Evolutionary conservation across 2,888 invertebrate genomes (phyloP).

Genomic region (Thecophora atra): DNA sequence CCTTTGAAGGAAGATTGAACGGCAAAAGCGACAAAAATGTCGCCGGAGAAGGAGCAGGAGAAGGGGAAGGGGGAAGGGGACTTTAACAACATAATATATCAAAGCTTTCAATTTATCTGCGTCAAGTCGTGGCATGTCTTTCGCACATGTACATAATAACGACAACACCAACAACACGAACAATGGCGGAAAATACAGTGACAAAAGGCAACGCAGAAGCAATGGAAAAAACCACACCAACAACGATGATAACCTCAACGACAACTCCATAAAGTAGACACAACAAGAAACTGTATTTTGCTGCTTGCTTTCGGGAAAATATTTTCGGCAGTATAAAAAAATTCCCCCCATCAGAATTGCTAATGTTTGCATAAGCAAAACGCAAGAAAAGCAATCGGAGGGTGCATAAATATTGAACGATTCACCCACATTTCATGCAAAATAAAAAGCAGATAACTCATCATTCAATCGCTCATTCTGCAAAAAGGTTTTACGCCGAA

Average conservation of each 20-base stretch:
- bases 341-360: neutral
- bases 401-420: too few relatives aligned
- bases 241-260: neutral
- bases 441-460: too few relatives aligned
- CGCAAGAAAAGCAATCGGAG: neutral
- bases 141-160: conserved; percentile 11
- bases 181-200: neutral
- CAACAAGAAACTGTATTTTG: conserved; percentile 22
- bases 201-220: conserved; percentile 16
- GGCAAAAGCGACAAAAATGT: neutral
- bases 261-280: conserved; percentile 1
- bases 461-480: too few relatives aligned
- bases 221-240: neutral
- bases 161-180: conserved; percentile 19
- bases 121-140: conserved; percentile 40
- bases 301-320: conserved; percentile 1
- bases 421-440: too few relatives aligned
- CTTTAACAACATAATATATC: conserved; percentile 36
- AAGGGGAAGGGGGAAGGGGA: neutral
- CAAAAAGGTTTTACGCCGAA: too few relatives aligned
- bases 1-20: neutral
- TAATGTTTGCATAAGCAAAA: neutral
- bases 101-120: conserved; percentile 40
- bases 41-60: neutral
- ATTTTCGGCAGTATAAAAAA: neutral